A percentile compares a stretch with the other conserved stretches of the same genome.
phyloP scores from a whole-genome alignment of 2,888 invertebrate species.

The Melinaea marsaeus region DNA sequence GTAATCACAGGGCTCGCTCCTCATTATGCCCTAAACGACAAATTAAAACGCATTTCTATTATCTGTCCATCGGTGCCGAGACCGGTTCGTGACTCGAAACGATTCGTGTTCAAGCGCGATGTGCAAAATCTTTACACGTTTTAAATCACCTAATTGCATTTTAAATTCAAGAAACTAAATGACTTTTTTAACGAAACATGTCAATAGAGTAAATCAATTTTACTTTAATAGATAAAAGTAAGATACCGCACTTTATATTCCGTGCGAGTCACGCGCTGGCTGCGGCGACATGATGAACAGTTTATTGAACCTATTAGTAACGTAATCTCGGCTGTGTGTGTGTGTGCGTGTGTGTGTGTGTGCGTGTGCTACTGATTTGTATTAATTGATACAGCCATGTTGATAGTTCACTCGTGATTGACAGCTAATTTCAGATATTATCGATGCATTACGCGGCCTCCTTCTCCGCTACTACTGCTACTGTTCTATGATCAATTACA shows the following conservation, averaged over 20 bases:
- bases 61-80: slow-evolving; percentile 65
- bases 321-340: slow-evolving; percentile 54
- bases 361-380: slow-evolving; percentile 64
- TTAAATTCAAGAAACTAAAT: background rate
- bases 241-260: slow-evolving; percentile 4
- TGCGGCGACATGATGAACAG: slow-evolving; percentile 50
- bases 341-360: no score
- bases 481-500: slow-evolving; percentile 25
- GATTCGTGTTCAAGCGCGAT: slow-evolving; percentile 33
- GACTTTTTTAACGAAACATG: background rate
- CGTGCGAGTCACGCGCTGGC: slow-evolving; percentile 27
- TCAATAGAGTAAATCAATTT: background rate
- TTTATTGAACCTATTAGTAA: slow-evolving; percentile 68
- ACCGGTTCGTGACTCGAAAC: slow-evolving; percentile 54
- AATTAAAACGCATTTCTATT: slow-evolving; percentile 78
- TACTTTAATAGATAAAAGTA: background rate
- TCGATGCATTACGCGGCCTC: slow-evolving; percentile 60
- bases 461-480: slow-evolving; percentile 25
- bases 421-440: slow-evolving; percentile 74
- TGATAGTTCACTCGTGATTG: slow-evolving; percentile 71
- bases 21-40: slow-evolving; percentile 78
- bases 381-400: slow-evolving; percentile 70
- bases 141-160: slow-evolving; percentile 11
- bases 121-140: slow-evolving; percentile 21
- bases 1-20: slow-evolving; percentile 78